phyloP scores from a whole-genome alignment of 2,888 invertebrate species.

The Protonemura montana region DNA sequence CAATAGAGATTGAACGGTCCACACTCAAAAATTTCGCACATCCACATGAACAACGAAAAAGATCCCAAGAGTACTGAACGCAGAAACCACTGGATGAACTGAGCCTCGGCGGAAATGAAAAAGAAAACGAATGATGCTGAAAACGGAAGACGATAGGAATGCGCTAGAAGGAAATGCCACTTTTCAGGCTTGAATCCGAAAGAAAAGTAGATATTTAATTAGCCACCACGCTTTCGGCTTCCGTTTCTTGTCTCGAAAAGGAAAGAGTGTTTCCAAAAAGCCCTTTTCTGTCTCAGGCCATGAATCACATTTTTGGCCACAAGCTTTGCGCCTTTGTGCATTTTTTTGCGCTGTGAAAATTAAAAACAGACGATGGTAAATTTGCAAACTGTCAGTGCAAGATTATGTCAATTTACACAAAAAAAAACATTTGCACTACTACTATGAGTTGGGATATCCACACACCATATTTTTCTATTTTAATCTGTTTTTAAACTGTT shows the following conservation, averaged over 20 bases:
- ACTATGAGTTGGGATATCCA: too few relatives aligned
- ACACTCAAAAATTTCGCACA: too few relatives aligned
- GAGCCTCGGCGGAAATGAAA: neutral
- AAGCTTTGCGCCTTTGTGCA: neutral
- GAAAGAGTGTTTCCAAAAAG: neutral
- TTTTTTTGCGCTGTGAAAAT: neutral
- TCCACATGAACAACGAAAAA: too few relatives aligned
- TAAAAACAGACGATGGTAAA: neutral
- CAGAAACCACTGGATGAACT: neutral
- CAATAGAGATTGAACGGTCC: too few relatives aligned
- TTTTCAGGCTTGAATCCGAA: neutral
- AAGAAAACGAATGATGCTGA: neutral
- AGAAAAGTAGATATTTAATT: constrained; percentile 4
- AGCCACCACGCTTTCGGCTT: neutral
- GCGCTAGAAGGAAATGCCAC: neutral
- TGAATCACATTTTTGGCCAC: neutral
- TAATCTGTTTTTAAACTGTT: too few relatives aligned
- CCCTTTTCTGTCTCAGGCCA: neutral
- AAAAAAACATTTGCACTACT: neutral
- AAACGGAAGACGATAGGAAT: neutral
- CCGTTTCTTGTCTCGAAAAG: neutral
- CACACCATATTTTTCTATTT: too few relatives aligned
- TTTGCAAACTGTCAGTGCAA: neutral
- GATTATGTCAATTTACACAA: neutral
- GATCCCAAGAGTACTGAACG: too few relatives aligned